Evolutionary conservation across 1,140 invertebrate species (phyloP).

Genomic region (Achatina immaculata): DNA sequence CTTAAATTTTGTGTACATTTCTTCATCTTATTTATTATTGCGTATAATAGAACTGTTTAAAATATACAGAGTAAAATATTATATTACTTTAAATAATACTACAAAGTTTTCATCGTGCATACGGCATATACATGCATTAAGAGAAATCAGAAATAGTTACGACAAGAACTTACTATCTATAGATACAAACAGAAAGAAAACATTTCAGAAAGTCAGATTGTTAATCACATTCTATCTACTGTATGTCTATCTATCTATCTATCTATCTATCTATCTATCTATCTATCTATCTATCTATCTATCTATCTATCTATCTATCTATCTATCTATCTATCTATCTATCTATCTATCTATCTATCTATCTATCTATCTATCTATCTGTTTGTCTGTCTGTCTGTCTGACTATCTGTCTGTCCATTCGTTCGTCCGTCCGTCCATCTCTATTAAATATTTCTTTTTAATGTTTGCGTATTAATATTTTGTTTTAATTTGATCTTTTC

Average conservation of each 20-base stretch:
- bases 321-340: constrained; percentile 22
- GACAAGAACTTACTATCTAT: not conserved
- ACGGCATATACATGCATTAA: too few species aligned
- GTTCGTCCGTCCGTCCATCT: not conserved
- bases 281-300: constrained; percentile 22
- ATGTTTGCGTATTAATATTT: too few species aligned
- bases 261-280: constrained; percentile 22
- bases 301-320: constrained; percentile 22
- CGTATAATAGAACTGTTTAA: not conserved
- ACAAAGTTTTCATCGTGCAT: too few species aligned
- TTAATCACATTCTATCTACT: not conserved
- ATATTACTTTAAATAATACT: too few species aligned
- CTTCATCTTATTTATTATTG: not conserved
- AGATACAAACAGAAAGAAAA: not conserved
- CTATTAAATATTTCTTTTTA: too few species aligned
- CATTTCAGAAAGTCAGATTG: too few species aligned
- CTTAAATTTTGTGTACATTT: too few species aligned
- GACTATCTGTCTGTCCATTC: constrained; percentile 12
- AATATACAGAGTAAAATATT: too few species aligned
- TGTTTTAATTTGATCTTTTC: too few species aligned
- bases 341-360: constrained; percentile 18
- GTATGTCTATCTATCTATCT: not conserved
- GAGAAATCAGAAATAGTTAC: not conserved
- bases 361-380: not conserved
- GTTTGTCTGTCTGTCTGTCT: not conserved